These are phyloP conservation scores for Nephrotoma flavescens DNA, from an alignment of 2,888 invertebrate genomes.

Conservation along the genomic window DNA sequence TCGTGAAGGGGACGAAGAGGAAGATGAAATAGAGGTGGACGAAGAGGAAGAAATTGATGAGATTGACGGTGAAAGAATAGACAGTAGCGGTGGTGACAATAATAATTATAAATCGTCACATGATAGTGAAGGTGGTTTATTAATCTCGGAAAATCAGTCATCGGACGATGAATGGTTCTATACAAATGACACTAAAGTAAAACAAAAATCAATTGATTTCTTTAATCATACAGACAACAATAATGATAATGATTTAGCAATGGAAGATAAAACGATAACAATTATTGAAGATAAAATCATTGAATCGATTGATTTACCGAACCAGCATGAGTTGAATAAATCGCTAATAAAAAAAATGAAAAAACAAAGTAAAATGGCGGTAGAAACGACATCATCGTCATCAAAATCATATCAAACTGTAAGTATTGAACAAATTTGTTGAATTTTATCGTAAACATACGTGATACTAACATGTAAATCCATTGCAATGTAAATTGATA, in stretches of 20 bases:
- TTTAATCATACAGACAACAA: constrained; percentile 2
- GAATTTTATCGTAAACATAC: background rate
- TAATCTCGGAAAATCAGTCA: constrained; percentile 36
- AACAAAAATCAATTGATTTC: background rate
- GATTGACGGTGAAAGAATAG: background rate
- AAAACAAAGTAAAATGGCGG: background rate
- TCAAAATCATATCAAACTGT: background rate
- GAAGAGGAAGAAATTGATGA: background rate
- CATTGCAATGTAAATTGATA: background rate
- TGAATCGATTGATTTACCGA: constrained; percentile 1
- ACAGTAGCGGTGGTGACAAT: background rate
- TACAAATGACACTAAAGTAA: constrained; percentile 11
- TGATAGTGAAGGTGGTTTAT: constrained; percentile 27
- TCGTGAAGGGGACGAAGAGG: constrained; percentile 8
- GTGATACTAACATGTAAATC: background rate
- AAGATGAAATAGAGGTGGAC: background rate
- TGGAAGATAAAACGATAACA: background rate
- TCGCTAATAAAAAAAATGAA: background rate
- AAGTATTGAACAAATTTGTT: background rate
- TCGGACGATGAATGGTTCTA: constrained; percentile 41
- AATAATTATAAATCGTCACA: constrained; percentile 18
- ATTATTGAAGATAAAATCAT: background rate
- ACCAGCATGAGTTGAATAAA: background rate
- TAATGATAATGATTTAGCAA: background rate
- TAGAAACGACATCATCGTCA: background rate